These are phyloP conservation scores for Leptestheria dahalacensis DNA, from an alignment of 1,140 invertebrate species.

Conservation along the genomic window DNA sequence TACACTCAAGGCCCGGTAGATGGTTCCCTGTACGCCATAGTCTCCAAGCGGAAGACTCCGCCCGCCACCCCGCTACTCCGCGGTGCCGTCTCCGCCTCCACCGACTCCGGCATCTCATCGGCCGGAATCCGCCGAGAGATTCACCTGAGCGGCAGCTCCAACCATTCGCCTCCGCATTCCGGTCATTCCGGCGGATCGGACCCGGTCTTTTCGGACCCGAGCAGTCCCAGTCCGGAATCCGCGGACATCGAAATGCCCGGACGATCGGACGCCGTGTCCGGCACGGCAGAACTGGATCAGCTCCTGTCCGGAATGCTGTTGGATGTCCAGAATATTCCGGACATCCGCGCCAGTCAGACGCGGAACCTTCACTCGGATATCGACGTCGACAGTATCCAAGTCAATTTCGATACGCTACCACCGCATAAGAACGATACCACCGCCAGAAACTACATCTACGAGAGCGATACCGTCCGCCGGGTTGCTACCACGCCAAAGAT, in stretches of 20 bases:
- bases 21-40: conserved; percentile 73
- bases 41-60: conserved; percentile 35
- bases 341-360: conserved; percentile 30
- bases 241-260: conserved; percentile 8
- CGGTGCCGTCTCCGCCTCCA: conserved; percentile 57
- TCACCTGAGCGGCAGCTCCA: conserved; percentile 18
- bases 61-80: conserved; percentile 15
- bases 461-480: conserved; percentile 11
- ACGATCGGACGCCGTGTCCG: conserved; percentile 16
- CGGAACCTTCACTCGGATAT: conserved; percentile 15
- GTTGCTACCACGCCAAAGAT: background rate
- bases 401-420: background rate
- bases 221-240: background rate
- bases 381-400: conserved; percentile 21
- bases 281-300: conserved; percentile 44
- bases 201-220: conserved; percentile 10
- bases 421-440: background rate
- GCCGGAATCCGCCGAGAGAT: conserved; percentile 24
- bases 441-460: conserved; percentile 5
- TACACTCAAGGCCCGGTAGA: conserved; percentile 66
- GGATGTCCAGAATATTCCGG: conserved; percentile 59
- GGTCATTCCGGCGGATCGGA: conserved; percentile 5
- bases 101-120: conserved; percentile 69
- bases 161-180: conserved; percentile 13
- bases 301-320: conserved; percentile 64